Evolutionary conservation across 1,140 invertebrate species (phyloP), one percentile per base, ranked within the genome.

Genomic region (Ostrea denselamellosa): DNA sequence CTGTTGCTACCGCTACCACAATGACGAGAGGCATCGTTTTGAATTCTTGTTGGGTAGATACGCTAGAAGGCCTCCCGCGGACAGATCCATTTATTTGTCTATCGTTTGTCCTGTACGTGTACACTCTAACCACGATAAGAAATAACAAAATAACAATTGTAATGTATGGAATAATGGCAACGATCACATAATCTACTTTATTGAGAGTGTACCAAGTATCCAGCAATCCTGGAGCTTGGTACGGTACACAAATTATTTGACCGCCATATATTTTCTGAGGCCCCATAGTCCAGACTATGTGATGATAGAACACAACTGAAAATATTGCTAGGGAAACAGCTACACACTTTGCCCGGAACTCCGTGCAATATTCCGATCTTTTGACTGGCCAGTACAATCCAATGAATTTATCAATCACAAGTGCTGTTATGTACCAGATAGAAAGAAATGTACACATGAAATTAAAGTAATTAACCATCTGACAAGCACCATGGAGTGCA

Each of bases 391-490:
- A 90, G 82, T 91, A 91, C 12, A 94, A 90, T 54, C 90, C 89
- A 22, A 93, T 92, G 83, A 92, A 92, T 56, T 92, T 90, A 51
- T 94, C 93, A 58, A 93, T 87, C 8, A 93, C 90, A 87, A 93
- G 89, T 2, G 91, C 90, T 0, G 93, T 91, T 22, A 92, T 85
- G n/a, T 92, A 92, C 93, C 93, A 94, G 19, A 92, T 91, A 12
- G 92, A 89, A 83, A 93, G 86, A 90, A 93, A 90, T 9, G 87
- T 87, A 82, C 90, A 90, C 44, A 89, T 92, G 82, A 87, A 91
- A 87, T 91, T 91, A 22, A 92, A 56, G 86, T 91, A 91, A 28
- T 85, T 92, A 19, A 90, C 84, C 34, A 90, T 89, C 81, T 92
- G 92, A 86, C 92, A 93, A 25, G 89, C 81, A 62, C 90, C 91